Conservation (phyloP, 2,113 vertebrate genomes). For the Macrotis lagotis region DNA sequence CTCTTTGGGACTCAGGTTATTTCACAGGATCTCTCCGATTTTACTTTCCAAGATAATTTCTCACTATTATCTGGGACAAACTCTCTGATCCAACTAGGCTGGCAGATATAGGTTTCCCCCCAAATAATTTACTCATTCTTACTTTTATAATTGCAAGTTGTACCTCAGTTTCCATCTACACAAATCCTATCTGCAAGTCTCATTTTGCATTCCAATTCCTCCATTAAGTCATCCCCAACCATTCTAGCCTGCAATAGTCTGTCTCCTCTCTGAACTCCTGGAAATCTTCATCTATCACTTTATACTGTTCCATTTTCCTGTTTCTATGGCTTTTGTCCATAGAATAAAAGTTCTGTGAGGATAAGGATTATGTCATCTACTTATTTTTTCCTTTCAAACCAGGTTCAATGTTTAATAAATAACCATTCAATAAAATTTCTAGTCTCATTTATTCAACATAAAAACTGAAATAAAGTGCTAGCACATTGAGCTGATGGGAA, state of each 20-base stretch:
- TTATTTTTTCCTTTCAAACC: background rate
- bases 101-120: background rate
- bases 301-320: background rate
- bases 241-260: background rate
- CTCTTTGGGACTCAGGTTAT: background rate
- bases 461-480: background rate
- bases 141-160: fast-evolving
- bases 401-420: background rate
- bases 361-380: background rate
- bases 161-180: background rate
- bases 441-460: background rate
- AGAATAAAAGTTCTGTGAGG: background rate
- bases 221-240: background rate
- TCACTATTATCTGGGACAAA: background rate
- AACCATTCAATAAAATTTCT: background rate
- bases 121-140: background rate
- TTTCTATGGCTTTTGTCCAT: background rate
- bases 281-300: background rate
- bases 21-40: background rate
- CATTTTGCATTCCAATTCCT: fast-evolving
- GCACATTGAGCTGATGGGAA: background rate
- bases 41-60: no score
- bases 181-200: background rate
- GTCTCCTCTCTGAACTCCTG: background rate
- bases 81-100: no score